phyloP scores from a whole-genome alignment of 2,797 vertebrate genomes.

The Lindbergichthys nudifrons region DNA sequence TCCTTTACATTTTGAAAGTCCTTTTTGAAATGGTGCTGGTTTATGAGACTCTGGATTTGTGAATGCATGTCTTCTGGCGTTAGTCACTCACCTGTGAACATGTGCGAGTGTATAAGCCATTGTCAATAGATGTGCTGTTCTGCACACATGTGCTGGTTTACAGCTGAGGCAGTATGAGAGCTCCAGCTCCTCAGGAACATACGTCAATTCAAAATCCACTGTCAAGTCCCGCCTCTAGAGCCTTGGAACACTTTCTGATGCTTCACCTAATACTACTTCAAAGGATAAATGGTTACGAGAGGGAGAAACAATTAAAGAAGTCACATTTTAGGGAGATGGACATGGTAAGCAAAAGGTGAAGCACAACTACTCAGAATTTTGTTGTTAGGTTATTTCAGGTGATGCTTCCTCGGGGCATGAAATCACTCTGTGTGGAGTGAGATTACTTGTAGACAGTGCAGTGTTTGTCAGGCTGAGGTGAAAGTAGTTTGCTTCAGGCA shows the following conservation, averaged over 20 bases:
- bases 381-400: slow-evolving; percentile 8
- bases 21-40: not conserved
- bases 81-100: slow-evolving; percentile 9
- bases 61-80: not conserved
- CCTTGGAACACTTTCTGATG: slow-evolving; percentile 7
- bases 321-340: slow-evolving; percentile 5
- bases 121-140: not conserved
- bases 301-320: not conserved
- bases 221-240: slow-evolving; percentile 7
- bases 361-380: slow-evolving; percentile 6
- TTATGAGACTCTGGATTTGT: not conserved
- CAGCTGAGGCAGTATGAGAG: not conserved
- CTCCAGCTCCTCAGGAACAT: not conserved
- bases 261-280: slow-evolving; percentile 15
- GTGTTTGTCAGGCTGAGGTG: slow-evolving; percentile 31
- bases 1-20: not conserved
- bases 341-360: slow-evolving; percentile 21
- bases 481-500: slow-evolving; percentile 22
- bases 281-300: not conserved
- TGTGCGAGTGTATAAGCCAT: not conserved
- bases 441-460: slow-evolving; percentile 13
- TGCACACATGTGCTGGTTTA: not conserved
- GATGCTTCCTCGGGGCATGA: slow-evolving; percentile 1
- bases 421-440: slow-evolving; percentile 21
- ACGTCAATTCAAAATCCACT: not conserved